These are phyloP conservation scores for Calyptommatus sinebrachiatus DNA, from an alignment of 2,113 vertebrate species.

Conservation along the genomic window DNA sequence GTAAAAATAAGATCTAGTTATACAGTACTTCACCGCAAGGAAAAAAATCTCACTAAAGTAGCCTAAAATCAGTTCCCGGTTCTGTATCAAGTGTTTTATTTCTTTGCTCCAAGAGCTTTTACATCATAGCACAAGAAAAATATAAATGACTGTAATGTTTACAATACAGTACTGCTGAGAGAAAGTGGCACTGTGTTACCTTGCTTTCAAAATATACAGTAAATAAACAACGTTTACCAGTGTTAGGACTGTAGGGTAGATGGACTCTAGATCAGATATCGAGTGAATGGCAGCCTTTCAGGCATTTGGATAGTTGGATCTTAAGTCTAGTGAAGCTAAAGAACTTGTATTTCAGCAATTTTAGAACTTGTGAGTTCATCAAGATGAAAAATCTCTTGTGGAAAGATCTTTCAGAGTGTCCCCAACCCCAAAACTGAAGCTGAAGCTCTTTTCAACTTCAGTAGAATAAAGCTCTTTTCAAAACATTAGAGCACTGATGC, in stretches of 20 bases:
- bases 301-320: neutral
- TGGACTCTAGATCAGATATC: neutral
- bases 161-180: neutral
- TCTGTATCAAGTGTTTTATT: neutral
- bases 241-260: neutral
- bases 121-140: neutral
- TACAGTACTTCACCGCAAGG: neutral
- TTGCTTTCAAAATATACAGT: neutral
- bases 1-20: too few relatives aligned
- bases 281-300: neutral
- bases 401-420: fast-evolving
- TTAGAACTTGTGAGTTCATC: neutral
- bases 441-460: neutral
- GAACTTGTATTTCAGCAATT: neutral
- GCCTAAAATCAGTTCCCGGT: neutral
- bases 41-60: neutral
- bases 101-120: neutral
- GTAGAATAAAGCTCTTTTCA: neutral
- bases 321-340: neutral
- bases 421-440: fast-evolving
- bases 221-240: neutral
- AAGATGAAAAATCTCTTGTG: fast-evolving
- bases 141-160: neutral
- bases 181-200: neutral
- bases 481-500: neutral